Conservation (phyloP, 2,113 vertebrate species). For the Sapajus apella region DNA sequence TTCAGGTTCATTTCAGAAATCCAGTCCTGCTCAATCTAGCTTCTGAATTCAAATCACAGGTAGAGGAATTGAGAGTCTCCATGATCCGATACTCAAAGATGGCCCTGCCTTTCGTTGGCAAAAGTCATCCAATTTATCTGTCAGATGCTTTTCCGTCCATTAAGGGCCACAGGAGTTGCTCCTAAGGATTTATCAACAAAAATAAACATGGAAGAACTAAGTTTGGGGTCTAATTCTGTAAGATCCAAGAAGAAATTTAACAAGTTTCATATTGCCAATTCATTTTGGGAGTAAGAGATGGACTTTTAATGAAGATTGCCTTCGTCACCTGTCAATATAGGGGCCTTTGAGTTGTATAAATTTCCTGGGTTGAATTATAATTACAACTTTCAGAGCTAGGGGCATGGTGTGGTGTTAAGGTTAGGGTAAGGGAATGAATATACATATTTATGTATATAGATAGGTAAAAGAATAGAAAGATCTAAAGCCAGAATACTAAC, state of each 20-base stretch:
- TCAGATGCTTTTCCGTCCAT: not conserved
- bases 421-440: not conserved
- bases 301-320: not conserved
- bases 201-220: not conserved
- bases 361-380: not conserved
- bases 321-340: not conserved
- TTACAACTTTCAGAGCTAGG: not conserved
- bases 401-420: not conserved
- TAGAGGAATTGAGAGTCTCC: not conserved
- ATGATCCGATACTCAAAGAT: not conserved
- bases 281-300: not conserved
- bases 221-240: not conserved
- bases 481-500: not conserved
- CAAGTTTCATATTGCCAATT: not conserved
- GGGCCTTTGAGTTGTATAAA: not conserved
- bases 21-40: not conserved
- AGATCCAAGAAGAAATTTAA: not conserved
- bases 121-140: not conserved
- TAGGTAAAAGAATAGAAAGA: not conserved
- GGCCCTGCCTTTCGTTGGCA: not conserved
- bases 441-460: not conserved
- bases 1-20: not conserved
- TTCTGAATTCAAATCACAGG: not conserved
- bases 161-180: not conserved
- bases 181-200: not conserved